phyloP scores from a whole-genome alignment of 64 coral and sea anemone species.

The Stylophora pistillata region DNA sequence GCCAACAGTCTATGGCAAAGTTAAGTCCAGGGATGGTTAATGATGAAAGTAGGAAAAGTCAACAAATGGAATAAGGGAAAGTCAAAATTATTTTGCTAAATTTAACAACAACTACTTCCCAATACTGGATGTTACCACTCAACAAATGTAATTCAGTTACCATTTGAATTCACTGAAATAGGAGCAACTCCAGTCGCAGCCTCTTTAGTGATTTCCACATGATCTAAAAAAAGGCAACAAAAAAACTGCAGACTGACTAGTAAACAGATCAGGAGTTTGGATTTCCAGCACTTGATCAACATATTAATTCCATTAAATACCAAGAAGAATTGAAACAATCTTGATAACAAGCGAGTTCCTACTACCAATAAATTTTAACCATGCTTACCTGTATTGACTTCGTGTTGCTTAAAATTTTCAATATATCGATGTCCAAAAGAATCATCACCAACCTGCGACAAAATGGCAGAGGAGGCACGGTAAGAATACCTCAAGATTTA shows the following conservation, averaged over 20 bases:
- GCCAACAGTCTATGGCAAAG: no score
- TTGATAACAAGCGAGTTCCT: background rate
- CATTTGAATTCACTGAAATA: conserved; percentile 86
- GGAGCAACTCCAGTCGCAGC: conserved; percentile 96
- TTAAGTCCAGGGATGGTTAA: no score
- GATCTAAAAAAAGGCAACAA: conserved; percentile 45
- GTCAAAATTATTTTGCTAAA: no score
- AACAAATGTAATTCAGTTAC: background rate
- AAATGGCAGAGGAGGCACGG: no score
- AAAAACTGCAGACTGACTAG: background rate
- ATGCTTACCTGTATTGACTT: conserved; percentile 83
- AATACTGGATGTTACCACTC: no score
- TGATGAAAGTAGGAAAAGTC: no score
- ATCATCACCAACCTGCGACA: conserved; percentile 80
- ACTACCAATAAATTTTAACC: background rate
- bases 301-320: background rate
- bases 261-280: background rate
- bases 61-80: no score
- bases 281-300: background rate
- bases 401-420: conserved; percentile 94
- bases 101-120: no score
- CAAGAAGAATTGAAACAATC: background rate
- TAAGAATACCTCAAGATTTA: no score
- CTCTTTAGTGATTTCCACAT: conserved; percentile 79
- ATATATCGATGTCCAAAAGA: conserved; percentile 88